Conservation (phyloP, 2,113 vertebrate species). For the Otocyon megalotis region DNA sequence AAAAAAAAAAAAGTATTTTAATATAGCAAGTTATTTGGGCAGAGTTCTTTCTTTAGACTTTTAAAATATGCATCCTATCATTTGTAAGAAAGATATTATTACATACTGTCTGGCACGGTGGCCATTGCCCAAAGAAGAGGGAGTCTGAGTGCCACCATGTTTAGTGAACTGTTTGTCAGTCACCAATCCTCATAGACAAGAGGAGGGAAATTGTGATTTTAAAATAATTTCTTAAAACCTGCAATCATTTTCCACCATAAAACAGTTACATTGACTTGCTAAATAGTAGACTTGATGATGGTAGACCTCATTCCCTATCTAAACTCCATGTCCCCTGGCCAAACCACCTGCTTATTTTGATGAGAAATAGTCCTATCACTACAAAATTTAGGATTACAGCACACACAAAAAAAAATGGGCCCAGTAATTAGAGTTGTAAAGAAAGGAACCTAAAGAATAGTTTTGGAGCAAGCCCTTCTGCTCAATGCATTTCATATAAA, state of each 20-base stretch:
- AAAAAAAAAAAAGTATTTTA: neutral
- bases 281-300: neutral
- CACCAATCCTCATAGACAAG: neutral
- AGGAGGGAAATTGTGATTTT: neutral
- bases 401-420: neutral
- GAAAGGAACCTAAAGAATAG: neutral
- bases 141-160: neutral
- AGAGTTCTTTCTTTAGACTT: neutral
- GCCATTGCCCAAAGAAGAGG: neutral
- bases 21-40: neutral
- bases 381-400: neutral
- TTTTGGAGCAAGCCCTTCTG: neutral
- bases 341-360: neutral
- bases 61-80: slow-evolving; percentile 25
- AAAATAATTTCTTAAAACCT: neutral
- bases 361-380: neutral
- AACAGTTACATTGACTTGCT: neutral
- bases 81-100: neutral
- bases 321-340: neutral
- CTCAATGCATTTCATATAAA: neutral
- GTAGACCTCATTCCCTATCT: neutral
- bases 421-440: neutral
- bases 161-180: neutral
- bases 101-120: neutral
- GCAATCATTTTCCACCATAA: neutral